Evolutionary conservation across 1,140 invertebrate species (phyloP).

Genomic region (Cherax destructor): DNA sequence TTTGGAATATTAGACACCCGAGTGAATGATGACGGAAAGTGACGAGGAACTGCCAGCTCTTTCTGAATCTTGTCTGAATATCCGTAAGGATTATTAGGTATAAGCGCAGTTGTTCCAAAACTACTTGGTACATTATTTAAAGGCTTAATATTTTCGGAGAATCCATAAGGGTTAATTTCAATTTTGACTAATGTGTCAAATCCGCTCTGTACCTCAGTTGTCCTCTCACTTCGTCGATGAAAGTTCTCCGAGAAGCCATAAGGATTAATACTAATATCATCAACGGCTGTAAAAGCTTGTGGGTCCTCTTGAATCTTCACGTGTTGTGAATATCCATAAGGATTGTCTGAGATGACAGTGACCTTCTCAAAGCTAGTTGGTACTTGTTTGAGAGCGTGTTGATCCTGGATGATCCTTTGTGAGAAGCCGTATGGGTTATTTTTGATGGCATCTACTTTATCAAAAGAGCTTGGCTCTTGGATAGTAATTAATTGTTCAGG

Average conservation of each 20-base stretch:
- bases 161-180: background rate
- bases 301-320: background rate
- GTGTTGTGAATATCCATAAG: constrained; percentile 28
- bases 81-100: background rate
- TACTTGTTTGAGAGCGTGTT: background rate
- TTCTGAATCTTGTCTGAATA: background rate
- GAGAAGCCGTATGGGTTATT: constrained; percentile 15
- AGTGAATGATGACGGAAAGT: background rate
- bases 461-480: background rate
- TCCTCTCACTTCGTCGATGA: background rate
- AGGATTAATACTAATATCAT: background rate
- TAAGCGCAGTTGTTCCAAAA: background rate
- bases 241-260: background rate
- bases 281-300: background rate
- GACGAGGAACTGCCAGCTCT: background rate
- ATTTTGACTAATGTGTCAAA: background rate
- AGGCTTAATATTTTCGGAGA: background rate
- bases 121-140: background rate
- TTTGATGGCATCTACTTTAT: background rate
- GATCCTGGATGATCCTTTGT: background rate
- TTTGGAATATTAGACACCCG: background rate
- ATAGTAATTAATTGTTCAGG: background rate
- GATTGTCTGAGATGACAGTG: background rate
- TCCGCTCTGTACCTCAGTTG: background rate
- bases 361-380: background rate